Percentiles rank a stretch among this genome's conserved stretches.
Conservation (phyloP, 2,113 vertebrate species). For the Oceanodroma tethys region DNA sequence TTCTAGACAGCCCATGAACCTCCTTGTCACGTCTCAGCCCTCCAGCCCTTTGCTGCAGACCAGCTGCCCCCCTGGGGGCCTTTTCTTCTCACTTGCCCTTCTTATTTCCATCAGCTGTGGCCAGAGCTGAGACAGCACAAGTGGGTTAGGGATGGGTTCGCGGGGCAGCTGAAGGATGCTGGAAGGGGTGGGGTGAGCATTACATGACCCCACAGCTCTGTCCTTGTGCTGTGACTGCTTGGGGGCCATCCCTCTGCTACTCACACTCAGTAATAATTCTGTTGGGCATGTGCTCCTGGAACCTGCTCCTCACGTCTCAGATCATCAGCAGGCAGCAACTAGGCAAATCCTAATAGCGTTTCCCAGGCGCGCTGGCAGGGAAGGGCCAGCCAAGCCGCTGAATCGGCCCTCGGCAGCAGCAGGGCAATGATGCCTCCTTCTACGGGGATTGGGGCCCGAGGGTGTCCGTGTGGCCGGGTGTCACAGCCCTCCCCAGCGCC, state of each 20-base stretch:
- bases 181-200: background rate
- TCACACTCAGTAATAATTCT: background rate
- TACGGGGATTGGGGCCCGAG: no score
- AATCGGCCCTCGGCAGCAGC: background rate
- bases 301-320: rapidly evolving
- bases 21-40: background rate
- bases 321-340: background rate
- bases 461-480: background rate
- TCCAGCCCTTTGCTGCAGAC: background rate
- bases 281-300: background rate
- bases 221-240: rapidly evolving
- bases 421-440: background rate
- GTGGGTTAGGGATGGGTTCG: background rate
- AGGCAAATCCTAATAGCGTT: background rate
- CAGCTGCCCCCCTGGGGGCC: background rate
- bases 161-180: background rate
- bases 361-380: background rate
- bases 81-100: background rate
- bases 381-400: rapidly evolving
- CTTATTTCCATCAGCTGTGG: background rate
- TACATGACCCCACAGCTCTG: background rate
- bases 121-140: background rate
- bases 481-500: background rate
- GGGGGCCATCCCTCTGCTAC: background rate
- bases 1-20: background rate